Base-by-base conservation (phyloP, 2,888 invertebrate species). In the Cephus sareptanus region DNA sequence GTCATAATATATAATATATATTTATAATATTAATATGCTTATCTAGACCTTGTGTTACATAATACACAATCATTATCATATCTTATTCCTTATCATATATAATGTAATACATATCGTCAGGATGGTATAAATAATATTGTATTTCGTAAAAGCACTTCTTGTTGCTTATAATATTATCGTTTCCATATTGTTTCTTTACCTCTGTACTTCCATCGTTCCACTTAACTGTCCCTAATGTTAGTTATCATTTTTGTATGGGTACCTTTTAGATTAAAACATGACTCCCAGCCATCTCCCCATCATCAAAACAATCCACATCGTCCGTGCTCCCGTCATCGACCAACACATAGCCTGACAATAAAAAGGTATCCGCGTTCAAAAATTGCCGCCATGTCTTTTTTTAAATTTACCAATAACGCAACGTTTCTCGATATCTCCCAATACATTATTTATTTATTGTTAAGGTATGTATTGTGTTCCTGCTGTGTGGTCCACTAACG, bases 71-170 rank as follows among this genome's bases (percentile, higher is more conserved):
- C 86, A 85, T 87, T 86, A 85, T 83, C 83, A 83, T 83, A 84
- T 75, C 78, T 82, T 84, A 80, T 79, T 79, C 78, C 82, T 85
- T 13, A 69, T 37, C 74, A 56, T 74, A 77, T 74, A 77, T 77
- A 34, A 75, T 71, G 33, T 71, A 31, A 71, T 33, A 30, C 81
- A 81, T 85, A 85, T 86, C 83, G 87, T 90, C 86, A 87, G 87
- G 89, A 89, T 89, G 88, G 88, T 90, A 90, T 89, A 89, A 89
- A 90, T 90, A 89, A 89, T 89, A 90, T 90, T 90, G 87, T 89
- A 88, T 89, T 88, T 89, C 87, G 86, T 90, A 88, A 90, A 90
- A 90, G 90, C 90, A 90, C 90, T 90, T 90, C 85, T 89, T 90
- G 88, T 90, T 90, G 90, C 90, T 90, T 90, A 90, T 90, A 88